Evolutionary conservation across 2,888 invertebrate species (phyloP).

Genomic region (Eristalis intricaria): DNA sequence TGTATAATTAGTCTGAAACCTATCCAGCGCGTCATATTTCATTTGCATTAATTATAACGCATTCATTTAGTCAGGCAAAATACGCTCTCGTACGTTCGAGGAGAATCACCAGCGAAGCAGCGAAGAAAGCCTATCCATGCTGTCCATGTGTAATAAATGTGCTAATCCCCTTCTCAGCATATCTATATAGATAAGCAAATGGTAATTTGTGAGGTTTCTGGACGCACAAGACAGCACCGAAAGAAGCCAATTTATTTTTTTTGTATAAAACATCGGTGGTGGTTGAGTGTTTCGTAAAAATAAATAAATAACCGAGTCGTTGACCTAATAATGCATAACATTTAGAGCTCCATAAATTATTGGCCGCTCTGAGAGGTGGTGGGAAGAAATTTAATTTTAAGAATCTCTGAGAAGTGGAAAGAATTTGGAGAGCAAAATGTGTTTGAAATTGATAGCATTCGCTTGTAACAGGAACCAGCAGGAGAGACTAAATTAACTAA

Average conservation of each 20-base stretch:
- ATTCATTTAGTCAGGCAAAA: conserved; percentile 3
- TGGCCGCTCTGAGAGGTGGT: background rate
- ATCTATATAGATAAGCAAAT: background rate
- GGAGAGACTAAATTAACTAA: no score
- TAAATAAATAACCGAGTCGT: background rate
- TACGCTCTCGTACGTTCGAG: background rate
- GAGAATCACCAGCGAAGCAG: background rate
- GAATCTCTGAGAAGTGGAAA: no score
- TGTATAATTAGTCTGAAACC: conserved; percentile 25
- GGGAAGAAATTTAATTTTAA: background rate
- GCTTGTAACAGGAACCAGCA: no score
- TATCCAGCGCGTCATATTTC: conserved; percentile 25
- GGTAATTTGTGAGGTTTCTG: background rate
- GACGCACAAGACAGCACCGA: background rate
- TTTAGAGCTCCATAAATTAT: background rate
- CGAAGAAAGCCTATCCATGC: conserved; percentile 15
- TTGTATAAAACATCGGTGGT: background rate
- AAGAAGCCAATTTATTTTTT: background rate
- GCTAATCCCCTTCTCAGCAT: background rate
- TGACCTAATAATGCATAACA: conserved; percentile 11
- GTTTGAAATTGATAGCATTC: no score
- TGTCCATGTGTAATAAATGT: background rate
- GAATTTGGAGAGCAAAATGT: no score
- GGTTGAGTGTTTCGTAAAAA: background rate
- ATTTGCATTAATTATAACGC: conserved; percentile 30